These are phyloP conservation scores for Oreohelix idahoensis DNA, from an alignment of 1,140 invertebrate species.

Conservation along the genomic window DNA sequence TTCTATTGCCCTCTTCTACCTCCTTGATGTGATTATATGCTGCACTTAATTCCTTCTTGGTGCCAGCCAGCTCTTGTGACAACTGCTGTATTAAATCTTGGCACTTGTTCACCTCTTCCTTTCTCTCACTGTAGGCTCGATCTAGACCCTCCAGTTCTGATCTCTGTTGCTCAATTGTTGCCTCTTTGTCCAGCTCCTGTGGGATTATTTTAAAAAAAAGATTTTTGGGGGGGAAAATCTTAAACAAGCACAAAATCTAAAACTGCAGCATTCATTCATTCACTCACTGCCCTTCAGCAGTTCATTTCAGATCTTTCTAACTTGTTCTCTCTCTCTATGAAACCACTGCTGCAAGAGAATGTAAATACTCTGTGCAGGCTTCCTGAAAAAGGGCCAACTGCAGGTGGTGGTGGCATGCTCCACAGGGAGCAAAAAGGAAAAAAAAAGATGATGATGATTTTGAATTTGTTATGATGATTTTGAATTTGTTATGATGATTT, in stretches of 20 bases:
- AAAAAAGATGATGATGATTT: too few relatives aligned
- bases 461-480: too few relatives aligned
- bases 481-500: too few relatives aligned
- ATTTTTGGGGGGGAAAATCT: not conserved
- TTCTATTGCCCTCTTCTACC: conserved; percentile 61
- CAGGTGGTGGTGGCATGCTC: too few relatives aligned
- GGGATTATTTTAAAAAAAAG: not conserved
- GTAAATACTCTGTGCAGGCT: too few relatives aligned
- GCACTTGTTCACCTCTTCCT: conserved; percentile 64
- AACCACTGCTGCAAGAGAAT: too few relatives aligned
- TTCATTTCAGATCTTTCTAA: too few relatives aligned
- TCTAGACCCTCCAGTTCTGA: conserved; percentile 67
- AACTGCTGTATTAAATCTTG: conserved; percentile 71
- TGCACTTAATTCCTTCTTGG: conserved; percentile 66
- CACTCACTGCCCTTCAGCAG: too few relatives aligned
- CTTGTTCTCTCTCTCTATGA: too few relatives aligned
- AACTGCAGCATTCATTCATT: too few relatives aligned
- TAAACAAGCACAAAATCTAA: not conserved
- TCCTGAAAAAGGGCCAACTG: too few relatives aligned
- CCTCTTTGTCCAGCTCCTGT: conserved; percentile 64
- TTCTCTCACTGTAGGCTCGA: conserved; percentile 58
- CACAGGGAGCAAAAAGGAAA: too few relatives aligned
- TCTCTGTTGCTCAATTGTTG: conserved; percentile 60
- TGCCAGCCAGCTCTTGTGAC: conserved; percentile 65
- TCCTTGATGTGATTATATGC: conserved; percentile 61